Base-by-base conservation (phyloP, 2,797 vertebrate genomes). In the Darevskia nairensis region DNA sequence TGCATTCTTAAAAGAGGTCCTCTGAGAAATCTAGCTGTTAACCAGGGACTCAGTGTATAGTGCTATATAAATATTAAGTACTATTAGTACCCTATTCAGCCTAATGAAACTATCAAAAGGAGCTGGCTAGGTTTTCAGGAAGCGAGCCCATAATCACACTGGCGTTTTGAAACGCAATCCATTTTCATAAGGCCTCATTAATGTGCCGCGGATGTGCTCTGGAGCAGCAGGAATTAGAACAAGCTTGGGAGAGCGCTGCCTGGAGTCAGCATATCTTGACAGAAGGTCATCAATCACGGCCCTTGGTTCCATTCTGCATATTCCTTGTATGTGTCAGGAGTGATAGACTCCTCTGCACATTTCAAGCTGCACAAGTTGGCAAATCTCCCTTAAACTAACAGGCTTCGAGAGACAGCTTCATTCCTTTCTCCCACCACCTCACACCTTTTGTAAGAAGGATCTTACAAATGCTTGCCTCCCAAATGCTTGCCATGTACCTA, bases 171-270 rank as follows among this genome's bases (percentile, higher is more conserved):
- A 93, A 93, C 80, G 89, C 13, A 75, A 86, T 93, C 87, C 35
- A 82, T 93, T 90, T 92, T 90, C 92, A 82, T 89, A 78, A 91
- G 77, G 46, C 79, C 92, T 92, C 35, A 64, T n/a, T 93, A 86
- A 84, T 76, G 77, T 93, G 82, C 77, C 76, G 82, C 81, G 27
- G 35, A 10, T 80, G 61, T 78, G 32, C 89, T 74, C 84, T 83
- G 84, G 80, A 93, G 90, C 71, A 25, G 89, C n/a, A 50, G 25
- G 59, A 86, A 88, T 76, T 79, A 29, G 81, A 87, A 74, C 15
- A 82, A 83, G 75, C 85, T 95, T 92, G 44, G 69, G 80, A 85
- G 86, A 85, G 27, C 74, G 66, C 82, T 95, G 90, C 80, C 87
- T 83, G 44, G 92, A 85, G 66, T 88, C 92, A 91, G 90, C 88